Base-by-base conservation (phyloP, 2,797 vertebrate species). In the Xenopus petersii region DNA sequence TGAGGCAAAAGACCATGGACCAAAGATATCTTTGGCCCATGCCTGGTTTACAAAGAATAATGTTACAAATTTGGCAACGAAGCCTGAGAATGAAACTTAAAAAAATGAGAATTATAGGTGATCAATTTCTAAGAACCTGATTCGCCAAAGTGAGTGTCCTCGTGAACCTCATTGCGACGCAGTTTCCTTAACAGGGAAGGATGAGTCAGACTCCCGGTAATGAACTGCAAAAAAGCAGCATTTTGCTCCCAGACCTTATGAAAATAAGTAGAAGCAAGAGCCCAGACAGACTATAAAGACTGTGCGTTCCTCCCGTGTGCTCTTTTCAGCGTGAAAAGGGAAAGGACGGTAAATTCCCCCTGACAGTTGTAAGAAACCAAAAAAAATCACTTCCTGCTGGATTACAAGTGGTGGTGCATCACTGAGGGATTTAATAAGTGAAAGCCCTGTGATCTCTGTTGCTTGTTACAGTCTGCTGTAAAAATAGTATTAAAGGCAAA, bases 141-240 rank as follows among this genome's bases (percentile, higher is more conserved):
- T 42, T 42, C 36, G 6, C 36, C 36, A 42, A 42, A 42, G 4
- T 7, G 6, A 42, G 2, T 30, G 36, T 42, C 36, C 1, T 42
- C 6, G 1, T 42, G 36, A 42, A 9, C 36, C 36, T 42, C 66
- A 59, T 59, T 73, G 33, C n/a, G 59, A 73, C 26, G 70, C 66
- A 70, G 66, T 66, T 73, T 66, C 60, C 59, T 78, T 30, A 30
- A 73, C 73, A n/a, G 54, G 71, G 17, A 68, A 58, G 70, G 64
- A 68, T 78, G 59, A 78, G 12, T 74, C 60, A 74, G 66, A 24
- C n/a, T 58, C 26, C 26, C 49, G 6, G 7, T 74, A 60, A 78
- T 78, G 76, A 60, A 30, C 26, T 30, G 26, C 26, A 30, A 30
- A 30, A 30, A 30, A 30, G 26, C 26, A 30, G 26, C 26, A 30